Evolutionary conservation across 2,113 vertebrate species (phyloP), one percentile per base, ranked within the genome.

Genomic region (Limnothrissa miodon): DNA sequence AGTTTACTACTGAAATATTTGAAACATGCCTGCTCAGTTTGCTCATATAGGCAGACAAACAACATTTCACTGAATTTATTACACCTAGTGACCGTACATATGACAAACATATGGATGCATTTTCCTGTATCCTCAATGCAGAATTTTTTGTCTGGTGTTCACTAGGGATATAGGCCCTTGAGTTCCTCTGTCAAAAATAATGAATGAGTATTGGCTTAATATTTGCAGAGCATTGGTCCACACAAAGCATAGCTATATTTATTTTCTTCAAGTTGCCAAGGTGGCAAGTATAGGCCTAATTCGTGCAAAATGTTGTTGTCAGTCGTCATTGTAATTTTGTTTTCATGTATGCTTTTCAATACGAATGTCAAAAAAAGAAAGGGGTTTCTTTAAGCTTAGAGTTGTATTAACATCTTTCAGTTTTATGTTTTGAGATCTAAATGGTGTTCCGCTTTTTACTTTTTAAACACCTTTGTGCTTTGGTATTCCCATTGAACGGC

Each of bases 391-490:
- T 36, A 29, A 36, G 29, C 10, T 33, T 5, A 36, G 25, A 36
- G 66, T 74, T 39, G 19, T 74, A 74, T 74, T 11, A 62, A 62
- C 59, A 29, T 25, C n/a, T 74, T 74, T 74, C 66, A 74, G 15
- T 33, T 4, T 33, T 74, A 15, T 36, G 25, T 74, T 74, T 56
- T 15, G 29, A 66, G 33, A 74, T 74, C 25, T 74, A 74, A 36
- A 13, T 13, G 19, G 29, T 29, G 29, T 11, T 36, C 36, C 36
- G 66, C 66, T 74, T 33, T 74, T 74, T 5, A 74, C 33, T 36
- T 13, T 74, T 74, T 74, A 74, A 74, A 74, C 66, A 74, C 66
- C 33, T 70, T 70, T 70, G 62, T 70, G 17, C 62, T 70, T 11
- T 70, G 29, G 62, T 11, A 70, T 70, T 70, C 62, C 11, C 62